These are phyloP conservation scores for Bubo bubo DNA, from an alignment of 2,113 vertebrate genomes.

Conservation along the genomic window DNA sequence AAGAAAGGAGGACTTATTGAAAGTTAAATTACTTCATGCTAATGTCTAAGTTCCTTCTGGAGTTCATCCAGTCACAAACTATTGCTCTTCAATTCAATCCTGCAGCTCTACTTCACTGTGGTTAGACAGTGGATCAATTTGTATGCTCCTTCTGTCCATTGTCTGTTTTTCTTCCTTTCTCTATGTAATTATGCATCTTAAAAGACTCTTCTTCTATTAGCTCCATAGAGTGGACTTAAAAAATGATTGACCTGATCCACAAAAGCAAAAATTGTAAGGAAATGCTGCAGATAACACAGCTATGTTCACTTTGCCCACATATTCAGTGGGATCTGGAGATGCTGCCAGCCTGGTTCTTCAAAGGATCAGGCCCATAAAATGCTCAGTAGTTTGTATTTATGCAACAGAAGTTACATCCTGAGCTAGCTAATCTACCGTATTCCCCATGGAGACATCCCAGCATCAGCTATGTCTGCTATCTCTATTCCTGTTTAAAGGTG, in stretches of 20 bases:
- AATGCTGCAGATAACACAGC: background rate
- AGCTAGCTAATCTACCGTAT: background rate
- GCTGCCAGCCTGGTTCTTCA: background rate
- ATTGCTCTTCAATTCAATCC: background rate
- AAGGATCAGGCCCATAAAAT: background rate
- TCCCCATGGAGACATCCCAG: conserved; percentile 32
- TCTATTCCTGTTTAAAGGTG: conserved; percentile 62
- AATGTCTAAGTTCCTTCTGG: background rate
- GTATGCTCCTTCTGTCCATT: background rate
- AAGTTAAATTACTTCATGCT: background rate
- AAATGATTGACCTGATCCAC: background rate
- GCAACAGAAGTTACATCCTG: background rate
- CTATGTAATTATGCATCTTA: background rate
- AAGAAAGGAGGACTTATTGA: background rate
- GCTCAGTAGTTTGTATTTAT: conserved; percentile 13
- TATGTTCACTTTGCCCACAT: background rate
- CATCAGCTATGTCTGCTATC: background rate
- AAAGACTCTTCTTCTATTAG: background rate
- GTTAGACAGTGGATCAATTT: conserved; percentile 1
- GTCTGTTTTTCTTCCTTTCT: conserved; percentile 50
- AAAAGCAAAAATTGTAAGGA: background rate
- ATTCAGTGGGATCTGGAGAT: background rate
- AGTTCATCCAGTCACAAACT: background rate
- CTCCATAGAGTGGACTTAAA: background rate
- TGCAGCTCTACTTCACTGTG: background rate